Percentiles rank a stretch among this genome's conserved stretches.
Conservation (phyloP, 2,113 vertebrate species). For the Microtus montanus region DNA sequence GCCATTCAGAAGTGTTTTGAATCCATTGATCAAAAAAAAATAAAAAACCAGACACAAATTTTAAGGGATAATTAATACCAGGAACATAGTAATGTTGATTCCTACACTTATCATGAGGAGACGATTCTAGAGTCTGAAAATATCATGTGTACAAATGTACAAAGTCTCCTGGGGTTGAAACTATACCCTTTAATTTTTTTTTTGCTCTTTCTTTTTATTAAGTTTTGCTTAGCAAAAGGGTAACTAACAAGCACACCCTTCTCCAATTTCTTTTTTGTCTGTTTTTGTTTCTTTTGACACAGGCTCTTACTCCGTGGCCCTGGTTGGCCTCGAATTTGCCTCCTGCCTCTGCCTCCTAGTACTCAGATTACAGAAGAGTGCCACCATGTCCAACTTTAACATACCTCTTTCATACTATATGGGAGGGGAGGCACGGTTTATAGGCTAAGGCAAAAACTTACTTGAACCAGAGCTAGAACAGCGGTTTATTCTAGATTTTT, state of each 20-base stretch:
- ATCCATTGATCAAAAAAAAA: background rate
- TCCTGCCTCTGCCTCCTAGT: background rate
- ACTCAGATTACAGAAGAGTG: background rate
- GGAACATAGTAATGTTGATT: background rate
- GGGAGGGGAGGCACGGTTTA: background rate
- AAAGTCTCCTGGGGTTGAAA: background rate
- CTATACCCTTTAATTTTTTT: slow-evolving; percentile 5
- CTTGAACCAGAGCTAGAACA: background rate
- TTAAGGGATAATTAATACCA: background rate
- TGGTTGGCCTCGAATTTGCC: background rate
- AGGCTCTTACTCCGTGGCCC: background rate
- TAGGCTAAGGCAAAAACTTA: background rate
- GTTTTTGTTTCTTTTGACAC: background rate
- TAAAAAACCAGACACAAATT: slow-evolving; percentile 5
- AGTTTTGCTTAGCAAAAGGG: background rate
- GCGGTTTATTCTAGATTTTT: slow-evolving; percentile 14
- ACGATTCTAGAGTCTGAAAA: slow-evolving; percentile 17
- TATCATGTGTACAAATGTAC: background rate
- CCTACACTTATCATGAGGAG: background rate
- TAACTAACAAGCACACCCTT: background rate
- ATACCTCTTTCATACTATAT: background rate
- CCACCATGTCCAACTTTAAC: background rate
- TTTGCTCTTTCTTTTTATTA: background rate
- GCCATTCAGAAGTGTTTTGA: background rate
- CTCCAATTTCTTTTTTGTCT: background rate